Conservation (phyloP, 2,888 invertebrate genomes). For the Ichneumoninae sp. region DNA sequence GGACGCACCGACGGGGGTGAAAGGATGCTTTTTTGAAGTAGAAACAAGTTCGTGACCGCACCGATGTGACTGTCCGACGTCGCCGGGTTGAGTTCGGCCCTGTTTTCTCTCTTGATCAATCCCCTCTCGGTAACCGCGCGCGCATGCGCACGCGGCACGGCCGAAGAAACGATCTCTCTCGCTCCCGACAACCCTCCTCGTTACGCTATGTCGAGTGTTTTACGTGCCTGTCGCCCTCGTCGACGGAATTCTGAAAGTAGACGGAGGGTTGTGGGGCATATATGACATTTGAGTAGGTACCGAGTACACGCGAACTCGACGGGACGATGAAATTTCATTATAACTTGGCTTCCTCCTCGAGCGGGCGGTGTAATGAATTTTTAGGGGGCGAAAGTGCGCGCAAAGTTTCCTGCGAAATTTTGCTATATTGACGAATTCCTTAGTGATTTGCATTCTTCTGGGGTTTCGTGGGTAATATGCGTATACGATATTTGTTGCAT, state of each 20-base stretch:
- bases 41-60: slow-evolving; percentile 59
- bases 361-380: background rate
- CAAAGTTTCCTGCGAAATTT: background rate
- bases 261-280: background rate
- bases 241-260: slow-evolving; percentile 6
- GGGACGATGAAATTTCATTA: slow-evolving; percentile 15
- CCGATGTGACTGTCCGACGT: slow-evolving; percentile 58
- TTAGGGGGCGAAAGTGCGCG: background rate
- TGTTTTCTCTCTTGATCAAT: slow-evolving; percentile 66
- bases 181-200: background rate
- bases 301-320: slow-evolving; percentile 7
- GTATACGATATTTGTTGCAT: background rate
- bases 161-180: slow-evolving; percentile 15
- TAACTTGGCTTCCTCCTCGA: background rate
- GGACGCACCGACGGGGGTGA: slow-evolving; percentile 18
- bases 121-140: slow-evolving; percentile 60
- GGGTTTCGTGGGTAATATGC: background rate
- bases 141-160: slow-evolving; percentile 65
- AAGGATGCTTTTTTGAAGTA: slow-evolving; percentile 22
- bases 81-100: slow-evolving; percentile 61
- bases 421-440: background rate
- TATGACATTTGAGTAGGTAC: background rate
- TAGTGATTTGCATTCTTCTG: background rate
- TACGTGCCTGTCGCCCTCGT: background rate
- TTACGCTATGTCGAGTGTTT: slow-evolving; percentile 12